Percentiles rank a stretch among this genome's conserved stretches.
phyloP scores from a whole-genome alignment of 2,888 invertebrate genomes.

The Cybosia mesomella region DNA sequence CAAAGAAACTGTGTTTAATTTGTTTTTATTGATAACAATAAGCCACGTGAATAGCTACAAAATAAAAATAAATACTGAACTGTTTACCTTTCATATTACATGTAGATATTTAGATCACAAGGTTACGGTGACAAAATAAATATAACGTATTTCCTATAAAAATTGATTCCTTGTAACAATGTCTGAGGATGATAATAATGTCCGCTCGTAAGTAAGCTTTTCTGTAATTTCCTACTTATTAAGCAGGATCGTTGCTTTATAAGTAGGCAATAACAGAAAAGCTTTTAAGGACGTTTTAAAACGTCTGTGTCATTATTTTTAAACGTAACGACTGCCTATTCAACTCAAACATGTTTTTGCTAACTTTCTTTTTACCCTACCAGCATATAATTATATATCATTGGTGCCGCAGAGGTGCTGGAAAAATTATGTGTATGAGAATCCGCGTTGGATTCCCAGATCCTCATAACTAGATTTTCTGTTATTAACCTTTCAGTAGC shows the following conservation, averaged over 20 bases:
- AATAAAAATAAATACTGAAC: too few species aligned
- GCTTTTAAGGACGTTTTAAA: constrained; percentile 23
- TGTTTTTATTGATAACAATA: too few species aligned
- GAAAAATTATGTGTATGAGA: too few species aligned
- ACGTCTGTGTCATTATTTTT: constrained; percentile 14
- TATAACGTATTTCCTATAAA: constrained; percentile 1
- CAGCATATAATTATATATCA: too few species aligned
- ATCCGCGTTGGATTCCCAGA: too few species aligned
- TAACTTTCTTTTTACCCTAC: neutral
- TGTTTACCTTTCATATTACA: neutral
- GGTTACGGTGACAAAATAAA: neutral
- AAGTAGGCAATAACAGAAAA: constrained; percentile 24
- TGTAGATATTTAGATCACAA: neutral
- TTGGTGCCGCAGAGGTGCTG: too few species aligned
- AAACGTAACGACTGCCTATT: constrained; percentile 7
- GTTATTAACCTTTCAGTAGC: too few species aligned
- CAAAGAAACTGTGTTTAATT: too few species aligned
- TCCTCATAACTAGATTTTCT: too few species aligned
- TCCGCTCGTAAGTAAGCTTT: constrained; percentile 10
- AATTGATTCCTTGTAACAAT: constrained; percentile 11
- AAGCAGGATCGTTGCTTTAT: constrained; percentile 2
- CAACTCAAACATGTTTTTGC: constrained; percentile 1
- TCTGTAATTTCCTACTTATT: too few species aligned
- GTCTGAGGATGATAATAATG: constrained; percentile 5
- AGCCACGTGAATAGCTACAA: too few species aligned